A percentile compares a stretch with the other conserved stretches of the same genome.
These are phyloP conservation scores for Syrphus vitripennis DNA, from an alignment of 2,888 invertebrate genomes.

Conservation along the genomic window DNA sequence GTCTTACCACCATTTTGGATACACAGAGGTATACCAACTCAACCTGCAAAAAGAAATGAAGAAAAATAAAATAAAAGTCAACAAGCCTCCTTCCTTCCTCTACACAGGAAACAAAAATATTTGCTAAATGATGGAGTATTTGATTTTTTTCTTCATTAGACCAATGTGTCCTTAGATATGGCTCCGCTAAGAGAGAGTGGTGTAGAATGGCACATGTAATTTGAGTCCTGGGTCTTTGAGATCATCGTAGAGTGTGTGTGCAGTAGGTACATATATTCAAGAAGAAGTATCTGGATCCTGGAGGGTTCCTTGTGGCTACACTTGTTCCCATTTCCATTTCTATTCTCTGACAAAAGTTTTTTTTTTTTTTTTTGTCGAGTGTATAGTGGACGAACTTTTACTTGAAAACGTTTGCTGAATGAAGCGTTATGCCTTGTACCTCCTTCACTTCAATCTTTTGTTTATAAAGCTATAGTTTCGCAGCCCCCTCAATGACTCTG, in stretches of 20 bases:
- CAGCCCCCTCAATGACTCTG: background rate
- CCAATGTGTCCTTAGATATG: constrained; percentile 63
- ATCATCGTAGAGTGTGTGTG: constrained; percentile 55
- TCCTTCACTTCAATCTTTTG: background rate
- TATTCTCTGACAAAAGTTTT: constrained; percentile 58
- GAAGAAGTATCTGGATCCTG: constrained; percentile 49
- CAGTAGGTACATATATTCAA: constrained; percentile 57
- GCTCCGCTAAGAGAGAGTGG: constrained; percentile 1
- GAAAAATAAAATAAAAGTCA: constrained; percentile 59
- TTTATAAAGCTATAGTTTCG: background rate
- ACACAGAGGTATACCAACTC: background rate
- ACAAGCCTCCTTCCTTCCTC: constrained; percentile 60
- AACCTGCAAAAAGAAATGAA: constrained; percentile 29
- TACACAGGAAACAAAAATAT: constrained; percentile 68
- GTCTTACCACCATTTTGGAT: constrained; percentile 8
- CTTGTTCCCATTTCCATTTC: constrained; percentile 67
- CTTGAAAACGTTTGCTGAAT: constrained; percentile 38
- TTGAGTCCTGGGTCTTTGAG: constrained; percentile 42
- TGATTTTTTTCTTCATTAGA: constrained; percentile 69
- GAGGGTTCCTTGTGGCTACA: constrained; percentile 67
- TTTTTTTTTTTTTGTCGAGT: too few relatives aligned
- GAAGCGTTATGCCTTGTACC: too few relatives aligned
- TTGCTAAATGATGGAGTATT: constrained; percentile 69
- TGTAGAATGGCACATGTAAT: constrained; percentile 23
- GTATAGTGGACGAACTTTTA: constrained; percentile 28